Evolutionary conservation across 1,140 invertebrate genomes (phyloP).

Genomic region (Holcopasites calliopsidis): DNA sequence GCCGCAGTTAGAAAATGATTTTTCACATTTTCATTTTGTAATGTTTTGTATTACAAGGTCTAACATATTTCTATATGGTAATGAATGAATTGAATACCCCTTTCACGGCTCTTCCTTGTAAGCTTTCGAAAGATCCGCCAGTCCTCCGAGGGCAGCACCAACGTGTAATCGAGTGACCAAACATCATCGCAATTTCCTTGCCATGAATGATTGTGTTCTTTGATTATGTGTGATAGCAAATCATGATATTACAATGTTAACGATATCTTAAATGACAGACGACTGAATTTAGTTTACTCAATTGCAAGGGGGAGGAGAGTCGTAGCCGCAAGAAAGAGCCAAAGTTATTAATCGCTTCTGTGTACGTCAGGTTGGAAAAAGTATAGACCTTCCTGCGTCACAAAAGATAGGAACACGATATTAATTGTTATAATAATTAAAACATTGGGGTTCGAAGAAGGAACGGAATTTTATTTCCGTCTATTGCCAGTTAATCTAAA

Average conservation of each 20-base stretch:
- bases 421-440: no score
- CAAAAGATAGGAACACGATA: no score
- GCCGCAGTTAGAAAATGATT: no score
- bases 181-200: not conserved
- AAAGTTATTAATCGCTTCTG: no score
- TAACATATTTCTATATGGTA: not conserved
- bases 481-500: not conserved
- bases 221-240: not conserved
- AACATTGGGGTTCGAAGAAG: no score
- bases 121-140: constrained; percentile 8
- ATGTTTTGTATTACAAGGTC: not conserved
- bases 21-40: not conserved
- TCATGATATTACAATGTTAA: not conserved
- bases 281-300: not conserved
- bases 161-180: not conserved
- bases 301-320: no score
- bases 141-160: not conserved
- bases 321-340: no score
- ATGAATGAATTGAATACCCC: not conserved
- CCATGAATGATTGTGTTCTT: not conserved
- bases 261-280: not conserved
- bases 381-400: no score
- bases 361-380: no score
- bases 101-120: not conserved
- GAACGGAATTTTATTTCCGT: no score